A percentile compares a stretch with the other conserved stretches of the same genome.
phyloP scores from a whole-genome alignment of 2,888 invertebrate species.

The Amphipoea lucens region DNA sequence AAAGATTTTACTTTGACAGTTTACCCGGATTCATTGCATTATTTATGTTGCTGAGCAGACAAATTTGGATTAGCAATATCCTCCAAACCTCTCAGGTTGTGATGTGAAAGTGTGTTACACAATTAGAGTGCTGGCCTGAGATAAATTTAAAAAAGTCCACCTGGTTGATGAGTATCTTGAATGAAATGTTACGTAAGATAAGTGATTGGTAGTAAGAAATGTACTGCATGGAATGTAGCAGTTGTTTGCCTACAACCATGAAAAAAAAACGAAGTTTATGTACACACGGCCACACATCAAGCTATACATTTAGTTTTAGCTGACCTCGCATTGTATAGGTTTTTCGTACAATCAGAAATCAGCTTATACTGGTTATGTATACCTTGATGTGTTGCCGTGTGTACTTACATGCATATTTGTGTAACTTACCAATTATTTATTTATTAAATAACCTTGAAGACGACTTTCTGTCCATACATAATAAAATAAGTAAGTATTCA shows the following conservation, averaged over 20 bases:
- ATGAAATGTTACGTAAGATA: not conserved
- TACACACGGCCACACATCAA: no score
- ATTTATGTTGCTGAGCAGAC: not conserved
- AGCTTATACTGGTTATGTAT: no score
- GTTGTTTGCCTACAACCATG: not conserved
- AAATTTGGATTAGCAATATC: no score
- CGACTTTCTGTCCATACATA: not conserved
- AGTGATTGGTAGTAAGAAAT: not conserved
- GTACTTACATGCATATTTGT: not conserved
- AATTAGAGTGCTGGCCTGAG: no score
- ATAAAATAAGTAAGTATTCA: not conserved
- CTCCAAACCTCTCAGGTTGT: no score
- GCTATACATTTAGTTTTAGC: no score
- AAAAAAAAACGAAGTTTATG: not conserved
- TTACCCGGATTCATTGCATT: no score
- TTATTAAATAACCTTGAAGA: not conserved
- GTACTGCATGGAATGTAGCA: not conserved
- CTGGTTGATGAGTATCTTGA: not conserved
- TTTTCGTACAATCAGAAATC: no score
- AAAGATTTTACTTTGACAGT: no score
- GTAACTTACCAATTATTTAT: not conserved
- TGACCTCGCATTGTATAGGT: no score
- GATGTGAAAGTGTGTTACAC: no score
- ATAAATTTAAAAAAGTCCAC: not conserved
- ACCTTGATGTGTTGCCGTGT: no score